phyloP scores from a whole-genome alignment of 2,797 vertebrate species.

The Threskiornis aethiopicus region DNA sequence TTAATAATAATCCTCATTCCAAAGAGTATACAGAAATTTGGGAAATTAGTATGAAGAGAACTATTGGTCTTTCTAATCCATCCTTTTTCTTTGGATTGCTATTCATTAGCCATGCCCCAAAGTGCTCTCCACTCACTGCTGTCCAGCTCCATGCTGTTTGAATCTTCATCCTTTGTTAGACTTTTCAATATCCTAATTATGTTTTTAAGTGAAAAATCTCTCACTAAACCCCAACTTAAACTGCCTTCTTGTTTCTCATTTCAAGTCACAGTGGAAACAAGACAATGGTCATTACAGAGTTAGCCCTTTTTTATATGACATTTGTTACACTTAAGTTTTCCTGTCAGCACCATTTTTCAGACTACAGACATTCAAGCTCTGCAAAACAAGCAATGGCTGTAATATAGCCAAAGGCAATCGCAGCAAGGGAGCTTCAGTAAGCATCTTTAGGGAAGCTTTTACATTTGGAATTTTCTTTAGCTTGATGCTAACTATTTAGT shows the following conservation, averaged over 20 bases:
- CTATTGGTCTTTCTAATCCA: slow-evolving; percentile 14
- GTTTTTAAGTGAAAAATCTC: slow-evolving; percentile 36
- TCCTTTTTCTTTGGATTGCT: neutral
- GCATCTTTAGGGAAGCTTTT: neutral
- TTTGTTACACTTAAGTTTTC: slow-evolving; percentile 9
- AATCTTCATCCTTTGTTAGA: slow-evolving; percentile 44
- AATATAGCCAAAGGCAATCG: neutral
- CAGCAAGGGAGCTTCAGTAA: neutral
- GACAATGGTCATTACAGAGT: neutral
- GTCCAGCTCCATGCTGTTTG: neutral
- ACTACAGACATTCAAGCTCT: neutral
- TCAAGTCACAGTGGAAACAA: slow-evolving; percentile 20
- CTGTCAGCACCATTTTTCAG: slow-evolving; percentile 12
- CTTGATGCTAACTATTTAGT: neutral
- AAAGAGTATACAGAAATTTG: neutral
- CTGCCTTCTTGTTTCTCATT: slow-evolving; percentile 15
- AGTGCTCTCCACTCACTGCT: neutral
- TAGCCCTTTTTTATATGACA: neutral
- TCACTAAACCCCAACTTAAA: slow-evolving; percentile 16
- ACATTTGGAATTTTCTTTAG: neutral
- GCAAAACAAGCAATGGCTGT: neutral
- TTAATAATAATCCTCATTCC: neutral
- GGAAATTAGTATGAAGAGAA: slow-evolving; percentile 20
- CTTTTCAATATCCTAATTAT: slow-evolving; percentile 40
- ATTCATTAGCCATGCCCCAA: neutral